Evolutionary conservation across 2,113 vertebrate genomes (phyloP).

Genomic region (Paratilapia polleni): DNA sequence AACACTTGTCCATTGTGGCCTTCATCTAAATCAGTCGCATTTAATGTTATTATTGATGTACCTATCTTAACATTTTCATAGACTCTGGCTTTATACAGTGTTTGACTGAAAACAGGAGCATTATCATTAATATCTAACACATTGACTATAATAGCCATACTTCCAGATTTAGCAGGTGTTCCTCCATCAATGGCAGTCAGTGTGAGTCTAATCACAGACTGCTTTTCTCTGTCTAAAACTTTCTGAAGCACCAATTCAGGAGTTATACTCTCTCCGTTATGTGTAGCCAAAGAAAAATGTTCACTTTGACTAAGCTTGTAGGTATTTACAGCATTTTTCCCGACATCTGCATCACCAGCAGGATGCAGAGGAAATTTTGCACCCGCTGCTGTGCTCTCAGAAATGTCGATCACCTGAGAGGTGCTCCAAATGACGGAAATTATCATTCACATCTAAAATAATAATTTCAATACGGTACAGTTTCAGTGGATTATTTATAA

Average conservation of each 20-base stretch:
- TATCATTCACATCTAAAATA: conserved; percentile 74
- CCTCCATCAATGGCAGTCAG: conserved; percentile 85
- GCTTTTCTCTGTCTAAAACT: conserved; percentile 85
- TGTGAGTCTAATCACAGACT: conserved; percentile 77
- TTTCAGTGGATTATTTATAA: conserved; percentile 67
- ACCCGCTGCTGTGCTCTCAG: conserved; percentile 43
- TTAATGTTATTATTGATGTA: conserved; percentile 79
- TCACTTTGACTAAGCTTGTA: conserved; percentile 74
- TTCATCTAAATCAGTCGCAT: conserved; percentile 87
- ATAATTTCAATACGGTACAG: conserved; percentile 66
- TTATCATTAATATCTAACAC: conserved; percentile 85
- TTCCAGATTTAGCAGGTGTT: conserved; percentile 74
- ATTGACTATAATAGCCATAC: conserved; percentile 74
- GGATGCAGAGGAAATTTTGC: conserved; percentile 51
- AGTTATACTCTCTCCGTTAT: conserved; percentile 58
- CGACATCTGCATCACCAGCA: conserved; percentile 73
- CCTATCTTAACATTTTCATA: conserved; percentile 81
- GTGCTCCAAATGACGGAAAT: conserved; percentile 48
- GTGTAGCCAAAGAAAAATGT: conserved; percentile 59
- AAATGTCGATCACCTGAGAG: not conserved
- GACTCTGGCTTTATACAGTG: conserved; percentile 77
- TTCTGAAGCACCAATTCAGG: conserved; percentile 83
- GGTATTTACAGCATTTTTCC: conserved; percentile 66
- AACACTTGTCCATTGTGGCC: conserved; percentile 84
- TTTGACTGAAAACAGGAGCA: conserved; percentile 81